Base-by-base conservation (phyloP, 2,888 invertebrate genomes). In the Chloroclystis v-ata region DNA sequence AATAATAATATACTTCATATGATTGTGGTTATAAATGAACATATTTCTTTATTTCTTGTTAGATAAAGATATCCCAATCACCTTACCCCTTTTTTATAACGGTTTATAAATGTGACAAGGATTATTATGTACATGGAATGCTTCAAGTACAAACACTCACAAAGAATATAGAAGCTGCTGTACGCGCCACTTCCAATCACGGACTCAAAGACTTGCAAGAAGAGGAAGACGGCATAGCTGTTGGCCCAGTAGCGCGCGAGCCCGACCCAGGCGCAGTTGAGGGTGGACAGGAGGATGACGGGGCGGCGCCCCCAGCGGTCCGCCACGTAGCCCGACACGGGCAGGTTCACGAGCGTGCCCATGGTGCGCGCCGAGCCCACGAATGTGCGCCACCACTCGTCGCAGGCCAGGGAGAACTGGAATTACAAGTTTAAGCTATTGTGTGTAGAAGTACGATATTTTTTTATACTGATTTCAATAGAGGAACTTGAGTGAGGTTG, bases 331-430 rank as follows among this genome's bases (percentile, higher is more conserved):
- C 94, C 94, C 0, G 91, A 89, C 47, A 93, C 76, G 0, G 92
- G 92, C 47, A 93, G 79, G 5, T 92, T 92, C 43, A 93, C 75
- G 49, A 94, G 89, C 40, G 92, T 92, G 1, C 93, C 94, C 37
- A 92, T 76, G 60, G 91, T 93, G 73, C 90, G 92, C 1, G 93
- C 78, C 1, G 93, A 93, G 1, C 94, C 94, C 4, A 93, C 90
- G 53, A 94, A 67, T 0, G 92, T 90, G 37, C 93, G 80, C 59
- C 91, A 90, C 93, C 93, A 94, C 52, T 91, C 88, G 46, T 90
- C 87, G 57, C 93, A 93, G 8, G 90, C 90, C 3, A 93, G 72
- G 57, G 88, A 82, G 63, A 91, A 93, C 93, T 93, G 67, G 12
- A 80, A 80, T 60, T n/a, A n/a, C n/a, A n/a, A n/a, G n/a, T n/a